Base-by-base conservation (phyloP, 2,888 invertebrate species). In the Eurytoma californica region DNA sequence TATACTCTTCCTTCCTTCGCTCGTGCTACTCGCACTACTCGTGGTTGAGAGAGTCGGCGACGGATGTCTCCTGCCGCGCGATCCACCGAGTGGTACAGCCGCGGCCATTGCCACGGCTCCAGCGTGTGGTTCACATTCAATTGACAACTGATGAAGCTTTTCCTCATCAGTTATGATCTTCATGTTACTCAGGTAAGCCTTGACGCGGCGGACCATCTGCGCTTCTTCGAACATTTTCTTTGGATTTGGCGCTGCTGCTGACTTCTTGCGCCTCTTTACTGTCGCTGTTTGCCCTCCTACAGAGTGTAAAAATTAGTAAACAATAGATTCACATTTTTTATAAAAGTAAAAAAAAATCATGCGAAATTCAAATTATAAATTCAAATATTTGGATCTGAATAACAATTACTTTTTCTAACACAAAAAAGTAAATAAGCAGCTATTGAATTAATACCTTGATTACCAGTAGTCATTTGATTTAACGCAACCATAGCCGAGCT, bases 171-270 rank as follows among this genome's bases (percentile, higher is more conserved):
- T 96, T 85, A 97, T 96, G 7, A 97, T 96, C 85, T 97, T 95
- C 92, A 99, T 94, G 86, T 97, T 95, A 83, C 95, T 95, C 80
- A 99, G 92, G 91, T 99, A 99, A 3, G 98, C 96, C 90, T 98
- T 98, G 5, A 99, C 98, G 77, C 98, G 93, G 49, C 98, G 93
- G 76, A 98, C 98, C 99, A 99, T 99, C 91, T 98, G 97, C 49
- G 98, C 98, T 92, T 98, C 98, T 91, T 98, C 98, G 90, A 97
- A 98, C 98, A 98, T 98, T 91, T 98, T 98, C 91, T 98, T 98
- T 72, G 97, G 97, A 91, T 98, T 98, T 1, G 97, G 97, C 4
- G 97, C 95, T 47, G 97, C 95, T 49, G 96, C 94, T 0, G 97
- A 95, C 89, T 97, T 96, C 91, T 97, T 97, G 84, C 97, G 93